These are phyloP conservation scores for Drosophila murphyi DNA, from an alignment of 1,140 invertebrate species.

Conservation along the genomic window DNA sequence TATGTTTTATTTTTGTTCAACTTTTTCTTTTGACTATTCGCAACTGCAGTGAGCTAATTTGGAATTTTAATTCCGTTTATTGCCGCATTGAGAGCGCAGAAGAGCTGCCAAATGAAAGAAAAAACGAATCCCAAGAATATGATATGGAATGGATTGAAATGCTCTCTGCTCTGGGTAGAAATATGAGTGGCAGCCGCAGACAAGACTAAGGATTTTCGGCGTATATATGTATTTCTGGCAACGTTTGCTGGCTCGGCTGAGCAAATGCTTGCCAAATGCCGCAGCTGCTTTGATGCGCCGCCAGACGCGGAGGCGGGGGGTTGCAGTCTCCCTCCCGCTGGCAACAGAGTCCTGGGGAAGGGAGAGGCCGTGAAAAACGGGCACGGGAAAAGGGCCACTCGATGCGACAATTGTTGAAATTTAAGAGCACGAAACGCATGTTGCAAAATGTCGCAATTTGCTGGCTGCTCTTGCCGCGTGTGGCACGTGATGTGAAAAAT, in stretches of 20 bases:
- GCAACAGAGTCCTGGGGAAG: not conserved
- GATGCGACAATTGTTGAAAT: conserved; percentile 67
- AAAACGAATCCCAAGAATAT: conserved; percentile 20
- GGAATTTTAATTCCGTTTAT: conserved; percentile 76
- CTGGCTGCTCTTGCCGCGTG: conserved; percentile 59
- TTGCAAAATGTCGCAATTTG: conserved; percentile 75
- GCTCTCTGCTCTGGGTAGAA: conserved; percentile 10
- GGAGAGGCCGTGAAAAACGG: not conserved
- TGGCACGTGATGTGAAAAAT: conserved; percentile 78
- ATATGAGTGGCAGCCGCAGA: conserved; percentile 56
- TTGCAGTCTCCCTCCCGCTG: conserved; percentile 25
- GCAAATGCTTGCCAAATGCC: conserved; percentile 42
- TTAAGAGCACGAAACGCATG: conserved; percentile 72
- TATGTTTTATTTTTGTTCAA: not conserved
- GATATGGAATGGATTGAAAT: conserved; percentile 1
- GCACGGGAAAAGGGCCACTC: conserved; percentile 18
- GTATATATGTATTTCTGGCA: conserved; percentile 29
- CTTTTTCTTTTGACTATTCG: conserved; percentile 25
- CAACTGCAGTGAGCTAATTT: conserved; percentile 74
- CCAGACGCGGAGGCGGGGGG: conserved; percentile 13
- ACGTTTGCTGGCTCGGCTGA: conserved; percentile 30
- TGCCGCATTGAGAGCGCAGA: conserved; percentile 67
- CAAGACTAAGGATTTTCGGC: conserved; percentile 41
- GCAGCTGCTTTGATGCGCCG: conserved; percentile 68
- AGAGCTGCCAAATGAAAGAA: conserved; percentile 57